Conservation (phyloP, 2,797 vertebrate genomes). For the Phoebastria nigripes region DNA sequence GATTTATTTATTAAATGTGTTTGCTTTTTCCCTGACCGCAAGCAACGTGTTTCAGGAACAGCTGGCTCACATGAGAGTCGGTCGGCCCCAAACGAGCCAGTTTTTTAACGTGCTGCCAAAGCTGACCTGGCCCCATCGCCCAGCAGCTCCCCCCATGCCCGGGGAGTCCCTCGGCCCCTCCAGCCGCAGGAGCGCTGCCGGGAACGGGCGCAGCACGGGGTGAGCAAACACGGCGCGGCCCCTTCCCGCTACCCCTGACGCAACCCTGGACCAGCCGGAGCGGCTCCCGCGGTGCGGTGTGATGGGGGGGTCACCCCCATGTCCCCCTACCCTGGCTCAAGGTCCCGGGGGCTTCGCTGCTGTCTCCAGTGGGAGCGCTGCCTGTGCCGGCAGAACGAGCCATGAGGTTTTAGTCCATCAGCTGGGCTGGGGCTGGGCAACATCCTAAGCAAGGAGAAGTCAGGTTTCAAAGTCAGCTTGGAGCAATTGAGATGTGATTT, state of each 20-base stretch:
- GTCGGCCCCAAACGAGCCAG: fast-evolving
- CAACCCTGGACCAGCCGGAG: fast-evolving
- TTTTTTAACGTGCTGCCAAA: background rate
- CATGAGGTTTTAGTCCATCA: background rate
- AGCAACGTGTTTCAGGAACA: fast-evolving
- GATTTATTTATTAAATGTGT: background rate
- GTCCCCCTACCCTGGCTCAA: no score
- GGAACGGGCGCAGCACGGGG: background rate
- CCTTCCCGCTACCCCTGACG: background rate
- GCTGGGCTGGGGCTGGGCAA: background rate
- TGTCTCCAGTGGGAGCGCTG: fast-evolving
- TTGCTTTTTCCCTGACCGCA: background rate
- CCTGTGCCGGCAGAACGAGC: background rate
- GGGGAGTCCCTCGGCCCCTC: background rate
- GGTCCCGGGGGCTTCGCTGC: fast-evolving
- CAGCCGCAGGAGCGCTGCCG: background rate
- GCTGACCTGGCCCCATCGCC: background rate
- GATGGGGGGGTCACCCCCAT: fast-evolving
- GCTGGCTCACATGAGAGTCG: fast-evolving
- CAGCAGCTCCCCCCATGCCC: fast-evolving
- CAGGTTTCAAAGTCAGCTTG: background rate
- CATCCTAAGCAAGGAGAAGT: background rate
- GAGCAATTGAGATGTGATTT: background rate
- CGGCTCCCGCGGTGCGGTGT: fast-evolving
- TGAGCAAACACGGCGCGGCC: background rate